Evolutionary conservation across 2,113 vertebrate species (phyloP).

Genomic region (Sardina pilchardus): DNA sequence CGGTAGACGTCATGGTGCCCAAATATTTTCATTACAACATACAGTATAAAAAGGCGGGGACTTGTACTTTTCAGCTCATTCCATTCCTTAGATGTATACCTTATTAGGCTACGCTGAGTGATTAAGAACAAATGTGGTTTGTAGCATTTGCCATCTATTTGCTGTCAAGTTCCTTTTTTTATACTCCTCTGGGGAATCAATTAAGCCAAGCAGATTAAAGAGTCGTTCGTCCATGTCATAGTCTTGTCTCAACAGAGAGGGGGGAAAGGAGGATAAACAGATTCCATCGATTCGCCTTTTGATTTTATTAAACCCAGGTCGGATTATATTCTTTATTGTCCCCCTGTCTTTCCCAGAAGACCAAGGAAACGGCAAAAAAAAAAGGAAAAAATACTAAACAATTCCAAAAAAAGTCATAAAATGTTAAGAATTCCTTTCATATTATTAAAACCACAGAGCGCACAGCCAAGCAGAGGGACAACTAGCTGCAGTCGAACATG

Average conservation of each 20-base stretch:
- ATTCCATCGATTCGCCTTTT: constrained; percentile 47
- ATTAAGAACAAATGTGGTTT: constrained; percentile 1
- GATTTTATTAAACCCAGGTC: constrained; percentile 52
- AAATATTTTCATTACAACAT: constrained; percentile 12
- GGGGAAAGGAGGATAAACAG: constrained; percentile 29
- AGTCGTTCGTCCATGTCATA: constrained; percentile 40
- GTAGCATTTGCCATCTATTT: neutral
- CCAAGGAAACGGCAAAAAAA: constrained; percentile 53
- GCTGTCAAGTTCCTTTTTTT: neutral
- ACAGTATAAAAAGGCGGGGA: neutral
- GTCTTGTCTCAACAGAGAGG: constrained; percentile 36
- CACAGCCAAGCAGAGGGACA: constrained; percentile 16
- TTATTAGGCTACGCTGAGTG: constrained; percentile 24
- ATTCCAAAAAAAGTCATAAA: constrained; percentile 33
- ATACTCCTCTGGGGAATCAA: constrained; percentile 32
- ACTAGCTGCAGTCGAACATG: constrained; percentile 41
- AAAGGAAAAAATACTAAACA: constrained; percentile 28
- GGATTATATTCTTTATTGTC: constrained; percentile 62
- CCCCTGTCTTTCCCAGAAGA: constrained; percentile 60
- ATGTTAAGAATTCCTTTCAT: constrained; percentile 62
- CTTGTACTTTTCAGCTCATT: constrained; percentile 28
- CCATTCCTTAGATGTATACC: constrained; percentile 2
- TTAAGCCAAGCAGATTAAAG: constrained; percentile 44
- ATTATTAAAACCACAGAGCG: constrained; percentile 57
- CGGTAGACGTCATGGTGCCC: neutral